phyloP scores from a whole-genome alignment of 1,140 invertebrate species.

The Drosophila busckii region DNA sequence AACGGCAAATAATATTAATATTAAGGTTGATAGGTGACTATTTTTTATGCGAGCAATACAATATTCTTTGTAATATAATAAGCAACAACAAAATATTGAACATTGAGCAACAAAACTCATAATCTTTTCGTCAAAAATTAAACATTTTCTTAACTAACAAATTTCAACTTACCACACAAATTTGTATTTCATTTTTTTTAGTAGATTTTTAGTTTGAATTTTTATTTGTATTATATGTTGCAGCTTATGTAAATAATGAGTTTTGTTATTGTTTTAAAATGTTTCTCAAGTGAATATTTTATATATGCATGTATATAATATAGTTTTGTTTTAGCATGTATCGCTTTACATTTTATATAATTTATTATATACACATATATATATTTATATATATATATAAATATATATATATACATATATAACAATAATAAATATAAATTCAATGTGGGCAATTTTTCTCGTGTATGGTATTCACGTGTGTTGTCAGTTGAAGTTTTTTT shows the following conservation, averaged over 20 bases:
- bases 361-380: constrained; percentile 53
- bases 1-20: no score
- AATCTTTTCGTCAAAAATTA: constrained; percentile 33
- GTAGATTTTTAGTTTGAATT: constrained; percentile 52
- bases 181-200: constrained; percentile 70
- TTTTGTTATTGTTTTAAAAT: constrained; percentile 47
- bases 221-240: constrained; percentile 44
- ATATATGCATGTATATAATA: constrained; percentile 65
- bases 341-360: constrained; percentile 16
- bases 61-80: no score
- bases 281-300: constrained; percentile 69
- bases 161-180: constrained; percentile 79
- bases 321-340: constrained; percentile 46
- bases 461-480: constrained; percentile 42
- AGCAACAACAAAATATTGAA: no score
- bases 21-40: no score
- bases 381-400: no score
- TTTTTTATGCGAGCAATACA: no score
- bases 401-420: no score
- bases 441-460: constrained; percentile 62
- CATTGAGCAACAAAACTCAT: no score
- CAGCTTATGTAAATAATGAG: constrained; percentile 65
- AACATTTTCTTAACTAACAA: constrained; percentile 65
- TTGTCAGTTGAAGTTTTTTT: constrained; percentile 47
- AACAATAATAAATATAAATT: no score